Base-by-base conservation (phyloP, 2,888 invertebrate species). In the Microplitis deprimator region DNA sequence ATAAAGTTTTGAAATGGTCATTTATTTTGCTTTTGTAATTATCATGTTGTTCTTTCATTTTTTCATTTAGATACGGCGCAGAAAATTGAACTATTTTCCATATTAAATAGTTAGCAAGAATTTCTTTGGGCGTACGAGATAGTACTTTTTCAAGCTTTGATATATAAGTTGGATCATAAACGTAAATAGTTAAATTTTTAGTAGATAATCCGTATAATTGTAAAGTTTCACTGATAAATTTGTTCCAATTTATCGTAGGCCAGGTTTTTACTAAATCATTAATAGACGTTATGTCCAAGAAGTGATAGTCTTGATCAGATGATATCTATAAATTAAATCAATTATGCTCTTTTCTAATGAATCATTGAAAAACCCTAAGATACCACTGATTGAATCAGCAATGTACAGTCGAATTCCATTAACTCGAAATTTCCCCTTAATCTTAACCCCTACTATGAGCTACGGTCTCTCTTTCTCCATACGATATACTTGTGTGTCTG, bases 61-160 rank as follows among this genome's bases (percentile, higher is more conserved):
- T 92, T 73, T 97, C 96, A 0, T 94, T 95, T 79, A 98, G 91
- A 89, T 96, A 97, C 3, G 94, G 93, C 10, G 96, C 93, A 0
- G 96, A 94, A 4, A 95, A 94, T 0, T 94, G 94, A 0, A 96
- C 95, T 0, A 95, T 96, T 73, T 97, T 93, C 97, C 98, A 98
- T 93, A 97, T 93, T 83, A 96, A 94, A 87, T 98, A 98, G 91
- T 98, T 98, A 1, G 97, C 96, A 84, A 95, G 92, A 2, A 93
- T 91, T 80, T 95, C 90, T 84, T 93, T 93, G 0, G 93, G 92
- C 0, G 93, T 93, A 29, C 88, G 87, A 41, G 90, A 87, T 69
- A 94, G 86, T 4, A 94, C 85, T 62, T 89, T 92, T 89, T 95
- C 95, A 39, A 97, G 92, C 64, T 94, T 93, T 1, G 91, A 91